Evolutionary conservation across 2,797 vertebrate genomes (phyloP).

Genomic region (Muraenolepis orangiensis): DNA sequence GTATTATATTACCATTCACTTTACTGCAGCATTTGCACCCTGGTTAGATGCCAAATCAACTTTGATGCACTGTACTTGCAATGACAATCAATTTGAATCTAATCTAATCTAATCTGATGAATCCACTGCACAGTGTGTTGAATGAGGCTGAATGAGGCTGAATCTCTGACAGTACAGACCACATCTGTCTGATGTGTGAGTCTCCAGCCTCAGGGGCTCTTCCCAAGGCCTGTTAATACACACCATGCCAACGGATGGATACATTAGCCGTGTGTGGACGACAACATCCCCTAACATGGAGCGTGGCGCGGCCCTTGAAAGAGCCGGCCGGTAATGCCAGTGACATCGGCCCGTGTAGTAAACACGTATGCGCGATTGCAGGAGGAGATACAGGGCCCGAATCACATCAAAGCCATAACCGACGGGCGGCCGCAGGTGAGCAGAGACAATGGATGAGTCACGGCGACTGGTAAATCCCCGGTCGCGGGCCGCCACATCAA

Average conservation of each 20-base stretch:
- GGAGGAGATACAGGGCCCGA: background rate
- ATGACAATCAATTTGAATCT: too few species aligned
- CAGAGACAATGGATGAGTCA: conserved; percentile 4
- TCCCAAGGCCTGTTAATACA: conserved; percentile 16
- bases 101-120: too few species aligned
- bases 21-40: too few species aligned
- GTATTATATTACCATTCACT: too few species aligned
- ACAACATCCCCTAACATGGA: background rate
- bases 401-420: conserved; percentile 30
- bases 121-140: conserved; percentile 48
- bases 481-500: conserved; percentile 58
- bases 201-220: conserved; percentile 32
- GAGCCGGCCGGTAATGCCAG: too few species aligned
- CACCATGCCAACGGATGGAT: background rate
- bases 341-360: background rate
- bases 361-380: background rate
- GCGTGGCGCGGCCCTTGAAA: background rate
- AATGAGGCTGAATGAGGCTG: conserved; percentile 67
- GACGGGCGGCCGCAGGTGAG: conserved; percentile 7
- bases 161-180: conserved; percentile 42
- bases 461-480: conserved; percentile 49
- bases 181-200: conserved; percentile 46
- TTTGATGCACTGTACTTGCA: too few species aligned
- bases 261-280: background rate
- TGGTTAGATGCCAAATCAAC: too few species aligned